Base-by-base conservation (phyloP, 1,140 invertebrate genomes). In the Agrilus planipennis region DNA sequence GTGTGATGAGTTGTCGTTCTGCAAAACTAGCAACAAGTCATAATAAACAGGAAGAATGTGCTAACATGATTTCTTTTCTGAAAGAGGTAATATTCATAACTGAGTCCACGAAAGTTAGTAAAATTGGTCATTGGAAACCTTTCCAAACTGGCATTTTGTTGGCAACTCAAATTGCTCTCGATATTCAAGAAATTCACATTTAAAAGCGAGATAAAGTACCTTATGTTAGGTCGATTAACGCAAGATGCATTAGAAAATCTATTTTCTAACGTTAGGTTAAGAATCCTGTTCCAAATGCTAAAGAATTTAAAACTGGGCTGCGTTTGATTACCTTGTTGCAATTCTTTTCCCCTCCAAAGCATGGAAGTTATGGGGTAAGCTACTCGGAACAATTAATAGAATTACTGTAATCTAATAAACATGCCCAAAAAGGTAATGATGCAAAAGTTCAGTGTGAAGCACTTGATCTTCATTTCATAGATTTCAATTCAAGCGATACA, bases 241-340 rank as follows among this genome's bases (percentile, higher is more conserved):
- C 23, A 27, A 27, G 23, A 27, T 27, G 23, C 23, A 7, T 12
- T 27, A 9, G 23, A 27, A 12, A 27, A 27, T 12, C 12, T 27
- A 27, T 27, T 27, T 27, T 27, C 23, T 27, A 12, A 9, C 7
- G 12, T 27, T 27, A 7, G 23, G 7, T 9, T 7, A 9, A 7
- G 23, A 27, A 27, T 12, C 23, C 23, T 9, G 10, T 23, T 5
- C 41, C 31, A 10, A 22, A 12, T 23, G 14, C 41, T 3, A n/a
- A 23, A 10, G 41, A 42, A 14, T 42, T 42, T 42, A 42, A 42
- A 36, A 28, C n/a, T 15, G 18, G 16, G 12, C 21, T 42, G 22
- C 16, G 41, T 17, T 19, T 42, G 4, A 37, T 42, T 35, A 16
- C 34, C 9, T n/a, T 42, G 10, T 11, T 19, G 14, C 34, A 42